phyloP scores from a whole-genome alignment of 1,140 invertebrate species.

The Aricia agestis region DNA sequence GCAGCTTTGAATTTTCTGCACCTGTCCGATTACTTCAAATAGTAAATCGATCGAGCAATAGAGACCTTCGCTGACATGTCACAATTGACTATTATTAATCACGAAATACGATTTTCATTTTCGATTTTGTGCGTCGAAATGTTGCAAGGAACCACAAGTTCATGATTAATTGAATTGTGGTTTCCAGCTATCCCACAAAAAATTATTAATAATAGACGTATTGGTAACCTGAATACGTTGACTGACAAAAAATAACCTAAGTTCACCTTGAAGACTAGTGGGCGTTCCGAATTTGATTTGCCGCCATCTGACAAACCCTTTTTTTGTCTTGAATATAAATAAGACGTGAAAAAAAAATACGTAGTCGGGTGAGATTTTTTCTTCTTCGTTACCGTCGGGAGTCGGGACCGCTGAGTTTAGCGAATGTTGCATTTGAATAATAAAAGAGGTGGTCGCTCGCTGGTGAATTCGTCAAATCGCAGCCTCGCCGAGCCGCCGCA shows the following conservation, averaged over 20 bases:
- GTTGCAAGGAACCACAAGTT: constrained; percentile 4
- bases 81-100: background rate
- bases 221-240: constrained; percentile 47
- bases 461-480: constrained; percentile 32
- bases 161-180: constrained; percentile 15
- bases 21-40: background rate
- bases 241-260: constrained; percentile 44
- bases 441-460: constrained; percentile 62
- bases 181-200: constrained; percentile 26
- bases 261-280: constrained; percentile 63
- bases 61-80: background rate
- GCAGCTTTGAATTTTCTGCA: background rate
- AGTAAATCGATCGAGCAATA: background rate
- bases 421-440: constrained; percentile 69
- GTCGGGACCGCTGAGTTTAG: constrained; percentile 56
- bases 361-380: constrained; percentile 58
- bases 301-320: constrained; percentile 70
- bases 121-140: constrained; percentile 6
- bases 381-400: constrained; percentile 47
- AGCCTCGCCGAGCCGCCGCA: background rate
- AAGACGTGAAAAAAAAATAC: constrained; percentile 60
- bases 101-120: background rate
- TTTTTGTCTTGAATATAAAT: constrained; percentile 74
- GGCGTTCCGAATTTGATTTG: constrained; percentile 70
- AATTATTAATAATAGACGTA: constrained; percentile 50